These are phyloP conservation scores for Drosophila guanche DNA, from an alignment of 1,140 invertebrate species.

Conservation along the genomic window DNA sequence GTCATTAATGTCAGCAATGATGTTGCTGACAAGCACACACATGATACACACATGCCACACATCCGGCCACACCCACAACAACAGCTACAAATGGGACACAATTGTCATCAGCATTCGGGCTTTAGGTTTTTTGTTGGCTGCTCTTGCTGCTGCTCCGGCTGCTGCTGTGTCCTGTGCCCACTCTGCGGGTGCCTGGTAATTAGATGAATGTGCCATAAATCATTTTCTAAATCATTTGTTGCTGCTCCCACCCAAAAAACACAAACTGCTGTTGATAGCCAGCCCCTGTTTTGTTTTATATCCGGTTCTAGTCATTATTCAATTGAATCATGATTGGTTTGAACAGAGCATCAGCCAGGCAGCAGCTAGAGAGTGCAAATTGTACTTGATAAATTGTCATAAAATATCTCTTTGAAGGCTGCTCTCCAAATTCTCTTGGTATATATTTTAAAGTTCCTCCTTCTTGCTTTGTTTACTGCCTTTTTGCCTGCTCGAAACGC, in stretches of 20 bases:
- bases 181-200: constrained; percentile 72
- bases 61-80: constrained; percentile 18
- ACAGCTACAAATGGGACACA: constrained; percentile 66
- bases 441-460: not conserved
- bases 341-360: too few species aligned
- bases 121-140: constrained; percentile 54
- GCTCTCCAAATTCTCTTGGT: too few species aligned
- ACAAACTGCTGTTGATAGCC: constrained; percentile 50
- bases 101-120: constrained; percentile 64
- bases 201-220: constrained; percentile 81
- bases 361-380: too few species aligned
- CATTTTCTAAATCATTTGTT: constrained; percentile 80
- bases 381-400: too few species aligned
- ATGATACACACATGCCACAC: constrained; percentile 9
- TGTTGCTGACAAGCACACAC: constrained; percentile 62
- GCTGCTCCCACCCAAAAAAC: constrained; percentile 40
- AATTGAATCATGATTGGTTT: constrained; percentile 36
- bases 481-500: constrained; percentile 12
- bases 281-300: not conserved
- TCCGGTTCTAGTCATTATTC: constrained; percentile 36
- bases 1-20: constrained; percentile 80
- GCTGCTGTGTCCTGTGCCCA: constrained; percentile 34
- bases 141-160: constrained; percentile 22
- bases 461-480: not conserved
- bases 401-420: too few species aligned